phyloP scores from a whole-genome alignment of 1,140 invertebrate genomes.

The Steinernema khuongi region DNA sequence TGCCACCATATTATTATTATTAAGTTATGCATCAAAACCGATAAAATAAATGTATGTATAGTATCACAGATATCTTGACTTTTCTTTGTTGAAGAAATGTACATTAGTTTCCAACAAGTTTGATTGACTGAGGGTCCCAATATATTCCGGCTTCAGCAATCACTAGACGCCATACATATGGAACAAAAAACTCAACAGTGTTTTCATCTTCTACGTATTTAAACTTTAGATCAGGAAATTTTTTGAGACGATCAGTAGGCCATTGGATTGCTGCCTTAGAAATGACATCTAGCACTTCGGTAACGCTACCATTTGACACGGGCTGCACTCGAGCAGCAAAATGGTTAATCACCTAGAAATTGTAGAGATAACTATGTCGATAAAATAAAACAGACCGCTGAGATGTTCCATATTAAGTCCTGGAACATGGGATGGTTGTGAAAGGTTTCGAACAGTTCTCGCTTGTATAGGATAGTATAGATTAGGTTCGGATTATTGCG shows the following conservation, averaged over 20 bases:
- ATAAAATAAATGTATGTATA: background rate
- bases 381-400: constrained; percentile 68
- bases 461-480: constrained; percentile 89
- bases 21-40: too few relatives aligned
- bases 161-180: constrained; percentile 92
- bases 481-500: constrained; percentile 86
- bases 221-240: constrained; percentile 94
- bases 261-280: constrained; percentile 76
- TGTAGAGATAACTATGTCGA: constrained; percentile 11
- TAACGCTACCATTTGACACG: constrained; percentile 62
- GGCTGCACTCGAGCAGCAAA: background rate
- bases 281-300: constrained; percentile 77
- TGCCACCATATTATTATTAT: too few relatives aligned
- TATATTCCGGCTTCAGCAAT: constrained; percentile 73
- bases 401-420: constrained; percentile 91
- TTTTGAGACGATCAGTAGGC: constrained; percentile 79
- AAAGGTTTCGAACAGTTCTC: constrained; percentile 80
- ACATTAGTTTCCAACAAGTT: constrained; percentile 10
- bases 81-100: background rate
- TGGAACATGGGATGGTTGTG: constrained; percentile 81
- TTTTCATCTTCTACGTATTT: constrained; percentile 97
- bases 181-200: constrained; percentile 97
- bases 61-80: background rate
- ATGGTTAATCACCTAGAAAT: constrained; percentile 69
- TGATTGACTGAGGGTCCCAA: constrained; percentile 63